Conservation (phyloP, 1,140 invertebrate species). For the Euura lappo region DNA sequence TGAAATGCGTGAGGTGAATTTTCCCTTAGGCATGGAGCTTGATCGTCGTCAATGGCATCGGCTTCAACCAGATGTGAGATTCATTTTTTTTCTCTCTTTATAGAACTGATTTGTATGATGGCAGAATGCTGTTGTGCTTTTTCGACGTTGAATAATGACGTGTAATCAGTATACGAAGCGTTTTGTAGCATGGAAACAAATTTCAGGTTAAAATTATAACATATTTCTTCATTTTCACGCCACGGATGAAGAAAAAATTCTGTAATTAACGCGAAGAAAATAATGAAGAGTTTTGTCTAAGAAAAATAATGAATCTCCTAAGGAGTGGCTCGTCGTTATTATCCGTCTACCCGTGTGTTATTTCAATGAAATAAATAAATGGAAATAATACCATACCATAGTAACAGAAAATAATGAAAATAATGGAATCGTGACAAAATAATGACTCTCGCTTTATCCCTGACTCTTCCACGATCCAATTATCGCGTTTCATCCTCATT, state of each 20-base stretch:
- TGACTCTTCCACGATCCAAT: slow-evolving; percentile 1
- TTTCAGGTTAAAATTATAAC: too few relatives aligned
- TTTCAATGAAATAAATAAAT: not conserved
- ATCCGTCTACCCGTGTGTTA: not conserved
- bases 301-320: not conserved
- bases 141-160: too few relatives aligned
- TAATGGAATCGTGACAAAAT: not conserved
- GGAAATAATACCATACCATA: not conserved
- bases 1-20: too few relatives aligned
- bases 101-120: too few relatives aligned
- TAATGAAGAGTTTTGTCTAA: not conserved
- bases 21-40: too few relatives aligned
- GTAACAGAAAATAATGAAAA: slow-evolving; percentile 1
- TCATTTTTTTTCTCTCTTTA: too few relatives aligned
- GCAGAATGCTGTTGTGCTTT: too few relatives aligned
- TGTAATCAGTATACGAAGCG: too few relatives aligned
- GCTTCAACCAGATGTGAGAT: too few relatives aligned
- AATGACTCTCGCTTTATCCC: not conserved
- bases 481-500: not conserved
- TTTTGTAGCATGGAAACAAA: too few relatives aligned
- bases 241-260: not conserved
- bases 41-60: too few relatives aligned
- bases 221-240: too few relatives aligned
- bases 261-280: not conserved
- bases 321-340: not conserved